phyloP scores from a whole-genome alignment of 92 coral and sea anemone species.

The Anthopleura xanthogrammica region DNA sequence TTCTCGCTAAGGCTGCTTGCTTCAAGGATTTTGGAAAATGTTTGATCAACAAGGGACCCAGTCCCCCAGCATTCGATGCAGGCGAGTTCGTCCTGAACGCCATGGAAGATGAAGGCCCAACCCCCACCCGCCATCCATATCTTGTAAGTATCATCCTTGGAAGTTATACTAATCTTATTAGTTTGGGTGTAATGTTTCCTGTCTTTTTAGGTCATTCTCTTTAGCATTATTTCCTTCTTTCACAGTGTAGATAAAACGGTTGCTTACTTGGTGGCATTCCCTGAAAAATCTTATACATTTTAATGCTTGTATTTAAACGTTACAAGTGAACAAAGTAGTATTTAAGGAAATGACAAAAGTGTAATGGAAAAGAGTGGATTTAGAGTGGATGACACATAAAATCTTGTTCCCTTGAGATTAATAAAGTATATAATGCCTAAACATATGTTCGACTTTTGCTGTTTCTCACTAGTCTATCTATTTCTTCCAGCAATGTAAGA shows the following conservation, averaged over 20 bases:
- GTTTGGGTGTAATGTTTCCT: background rate
- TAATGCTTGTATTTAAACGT: too few species aligned
- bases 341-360: too few species aligned
- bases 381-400: background rate
- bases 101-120: slow-evolving; percentile 44
- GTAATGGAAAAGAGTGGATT: too few species aligned
- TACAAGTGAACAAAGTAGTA: too few species aligned
- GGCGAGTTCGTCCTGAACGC: slow-evolving; percentile 38
- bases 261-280: too few species aligned
- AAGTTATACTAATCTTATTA: background rate
- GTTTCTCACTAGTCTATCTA: background rate
- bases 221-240: background rate
- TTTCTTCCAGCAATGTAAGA: slow-evolving; percentile 55
- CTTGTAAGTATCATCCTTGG: slow-evolving; percentile 34
- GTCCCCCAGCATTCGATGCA: slow-evolving; percentile 33
- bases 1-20: slow-evolving; percentile 38
- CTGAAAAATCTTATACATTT: background rate
- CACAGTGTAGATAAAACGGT: too few species aligned
- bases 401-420: background rate
- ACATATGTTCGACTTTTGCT: too few species aligned
- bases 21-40: slow-evolving; percentile 33
- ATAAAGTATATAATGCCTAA: too few species aligned
- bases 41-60: slow-evolving; percentile 49
- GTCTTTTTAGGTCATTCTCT: background rate
- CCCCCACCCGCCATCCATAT: slow-evolving; percentile 60